Evolutionary conservation across 2,888 invertebrate species (phyloP).

Genomic region (Trimorus sp.): DNA sequence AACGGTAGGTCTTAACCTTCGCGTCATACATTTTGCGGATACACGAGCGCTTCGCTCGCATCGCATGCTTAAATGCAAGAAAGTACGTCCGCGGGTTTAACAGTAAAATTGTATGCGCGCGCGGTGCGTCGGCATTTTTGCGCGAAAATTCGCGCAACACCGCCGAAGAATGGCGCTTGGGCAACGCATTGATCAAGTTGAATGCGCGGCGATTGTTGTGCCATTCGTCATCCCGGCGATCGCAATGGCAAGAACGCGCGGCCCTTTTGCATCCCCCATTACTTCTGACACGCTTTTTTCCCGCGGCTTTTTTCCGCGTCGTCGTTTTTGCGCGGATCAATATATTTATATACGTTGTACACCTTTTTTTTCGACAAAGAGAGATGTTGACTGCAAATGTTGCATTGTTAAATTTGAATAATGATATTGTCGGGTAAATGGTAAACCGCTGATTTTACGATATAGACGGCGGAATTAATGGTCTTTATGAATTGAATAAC

Average conservation of each 20-base stretch:
- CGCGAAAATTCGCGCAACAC: constrained; percentile 29
- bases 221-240: constrained; percentile 56
- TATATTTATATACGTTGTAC: no score
- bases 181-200: constrained; percentile 53
- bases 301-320: no score
- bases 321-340: no score
- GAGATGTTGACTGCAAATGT: no score
- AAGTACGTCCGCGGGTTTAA: constrained; percentile 46
- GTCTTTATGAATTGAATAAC: no score
- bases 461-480: no score
- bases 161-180: constrained; percentile 42
- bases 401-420: no score
- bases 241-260: constrained; percentile 58
- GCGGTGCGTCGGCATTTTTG: constrained; percentile 30
- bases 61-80: constrained; percentile 49
- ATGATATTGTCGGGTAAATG: no score
- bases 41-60: constrained; percentile 50
- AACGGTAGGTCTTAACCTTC: constrained; percentile 75
- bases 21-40: constrained; percentile 73
- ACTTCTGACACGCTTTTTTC: constrained; percentile 32
- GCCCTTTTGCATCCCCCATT: constrained; percentile 44
- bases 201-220: constrained; percentile 38
- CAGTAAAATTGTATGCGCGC: constrained; percentile 46
- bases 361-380: no score
- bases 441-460: no score